Evolutionary conservation across 2,797 vertebrate genomes (phyloP).

Genomic region (Hafferia zeledoni): DNA sequence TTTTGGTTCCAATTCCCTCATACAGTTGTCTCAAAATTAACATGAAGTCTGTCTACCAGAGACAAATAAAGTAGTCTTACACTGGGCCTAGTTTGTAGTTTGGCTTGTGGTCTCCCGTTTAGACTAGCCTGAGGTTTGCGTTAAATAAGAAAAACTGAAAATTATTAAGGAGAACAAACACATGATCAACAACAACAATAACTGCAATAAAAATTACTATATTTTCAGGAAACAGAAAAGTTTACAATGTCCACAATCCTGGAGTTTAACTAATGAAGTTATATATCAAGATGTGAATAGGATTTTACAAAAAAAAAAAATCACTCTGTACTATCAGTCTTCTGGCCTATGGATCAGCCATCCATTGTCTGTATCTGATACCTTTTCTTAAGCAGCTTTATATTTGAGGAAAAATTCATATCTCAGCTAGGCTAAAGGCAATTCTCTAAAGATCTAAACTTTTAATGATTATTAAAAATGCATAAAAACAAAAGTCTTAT

Average conservation of each 20-base stretch:
- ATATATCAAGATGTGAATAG: not conserved
- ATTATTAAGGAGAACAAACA: not conserved
- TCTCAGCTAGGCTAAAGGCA: not conserved
- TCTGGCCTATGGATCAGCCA: not conserved
- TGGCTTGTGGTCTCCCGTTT: not conserved
- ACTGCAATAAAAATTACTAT: not conserved
- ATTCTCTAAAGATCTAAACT: not conserved
- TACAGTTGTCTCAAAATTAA: not conserved
- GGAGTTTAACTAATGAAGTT: not conserved
- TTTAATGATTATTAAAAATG: not conserved
- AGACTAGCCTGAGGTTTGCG: not conserved
- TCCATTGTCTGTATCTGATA: not conserved
- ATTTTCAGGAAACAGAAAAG: not conserved
- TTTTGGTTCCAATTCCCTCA: not conserved
- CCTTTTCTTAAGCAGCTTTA: not conserved
- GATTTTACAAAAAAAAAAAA: not conserved
- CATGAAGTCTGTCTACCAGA: not conserved
- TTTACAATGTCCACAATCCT: not conserved
- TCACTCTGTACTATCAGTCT: not conserved
- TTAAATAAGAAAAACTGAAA: not conserved
- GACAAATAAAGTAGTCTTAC: not conserved
- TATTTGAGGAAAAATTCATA: not conserved
- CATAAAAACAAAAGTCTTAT: not conserved
- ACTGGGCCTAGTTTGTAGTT: not conserved
- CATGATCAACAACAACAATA: not conserved